Base-by-base conservation (phyloP, 2,797 vertebrate genomes). In the Ambastaia sidthimunki region DNA sequence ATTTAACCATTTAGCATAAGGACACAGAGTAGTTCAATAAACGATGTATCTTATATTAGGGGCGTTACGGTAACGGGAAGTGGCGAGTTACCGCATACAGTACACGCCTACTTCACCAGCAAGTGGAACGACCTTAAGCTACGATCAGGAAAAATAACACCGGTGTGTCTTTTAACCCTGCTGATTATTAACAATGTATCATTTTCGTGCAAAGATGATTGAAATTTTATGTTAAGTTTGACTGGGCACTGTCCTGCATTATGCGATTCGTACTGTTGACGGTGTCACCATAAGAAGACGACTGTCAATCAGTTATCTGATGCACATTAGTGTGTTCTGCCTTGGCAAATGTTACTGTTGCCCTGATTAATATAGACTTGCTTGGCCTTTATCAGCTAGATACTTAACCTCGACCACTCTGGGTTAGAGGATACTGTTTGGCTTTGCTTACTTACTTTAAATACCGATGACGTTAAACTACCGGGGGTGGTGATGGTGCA, bases 91-190 rank as follows among this genome's bases (percentile, higher is more conserved):
- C 69, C 1, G 60, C 0, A 28, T 52, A 2, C 15, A 16, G 76
- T 9, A 59, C 67, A 75, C 80, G 74, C 80, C 84, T 74, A 77
- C 67, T 57, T 80, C 67, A 77, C 60, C 74, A 78, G 80, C 74
- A 60, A 74, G 23, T 62, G 67, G 60, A 57, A 77, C 76, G 80
- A 82, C 73, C 80, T 84, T 73, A 79, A 67, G 28, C 71, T 48
- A 62, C 50, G 21, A 68, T 21, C 52, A 54, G 75, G 69, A 69
- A 50, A 47, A 34, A 10, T 25, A 37, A 28, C 15, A 0, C 18
- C 66, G 85, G 85, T 86, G 41, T 57, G 80, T 78, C 13, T 48
- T 54, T 62, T 55, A 63, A 67, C 3, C 7, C 0, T 57, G 15
- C 10, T 57, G 21, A 11, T 63, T 9, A 28, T 59, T 71, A 18